Conservation (phyloP, 2,113 vertebrate genomes). For the Hoplias malabaricus region DNA sequence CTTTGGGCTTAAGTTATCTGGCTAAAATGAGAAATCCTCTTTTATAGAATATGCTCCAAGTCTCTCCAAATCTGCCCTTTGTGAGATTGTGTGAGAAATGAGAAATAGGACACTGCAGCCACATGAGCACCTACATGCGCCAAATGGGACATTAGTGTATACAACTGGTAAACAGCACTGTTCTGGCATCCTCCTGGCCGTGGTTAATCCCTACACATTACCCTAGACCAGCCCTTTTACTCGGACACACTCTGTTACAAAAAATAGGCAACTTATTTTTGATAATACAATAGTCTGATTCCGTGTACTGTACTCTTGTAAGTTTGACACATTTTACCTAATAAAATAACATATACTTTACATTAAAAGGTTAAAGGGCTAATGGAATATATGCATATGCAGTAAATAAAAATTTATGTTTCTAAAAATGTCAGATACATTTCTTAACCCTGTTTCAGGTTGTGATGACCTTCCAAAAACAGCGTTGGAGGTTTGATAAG, state of each 20-base stretch:
- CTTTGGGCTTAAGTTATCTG: too few relatives aligned
- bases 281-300: background rate
- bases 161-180: background rate
- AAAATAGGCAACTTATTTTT: conserved; percentile 8
- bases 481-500: too few relatives aligned
- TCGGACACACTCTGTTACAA: background rate
- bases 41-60: too few relatives aligned
- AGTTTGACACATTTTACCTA: background rate
- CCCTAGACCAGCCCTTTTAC: background rate
- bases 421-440: background rate
- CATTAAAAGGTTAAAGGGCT: background rate
- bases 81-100: too few relatives aligned
- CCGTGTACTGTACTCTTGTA: background rate
- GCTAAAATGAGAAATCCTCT: too few relatives aligned
- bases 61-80: too few relatives aligned
- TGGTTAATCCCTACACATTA: background rate
- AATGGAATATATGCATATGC: background rate
- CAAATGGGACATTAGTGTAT: too few relatives aligned
- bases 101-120: too few relatives aligned
- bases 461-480: too few relatives aligned
- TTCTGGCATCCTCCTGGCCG: background rate
- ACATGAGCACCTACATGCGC: too few relatives aligned
- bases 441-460: background rate
- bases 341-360: conserved; percentile 13
- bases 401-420: conserved; percentile 1